Evolutionary conservation across 2,888 invertebrate genomes (phyloP).

Genomic region (Nephrotoma appendiculata): DNA sequence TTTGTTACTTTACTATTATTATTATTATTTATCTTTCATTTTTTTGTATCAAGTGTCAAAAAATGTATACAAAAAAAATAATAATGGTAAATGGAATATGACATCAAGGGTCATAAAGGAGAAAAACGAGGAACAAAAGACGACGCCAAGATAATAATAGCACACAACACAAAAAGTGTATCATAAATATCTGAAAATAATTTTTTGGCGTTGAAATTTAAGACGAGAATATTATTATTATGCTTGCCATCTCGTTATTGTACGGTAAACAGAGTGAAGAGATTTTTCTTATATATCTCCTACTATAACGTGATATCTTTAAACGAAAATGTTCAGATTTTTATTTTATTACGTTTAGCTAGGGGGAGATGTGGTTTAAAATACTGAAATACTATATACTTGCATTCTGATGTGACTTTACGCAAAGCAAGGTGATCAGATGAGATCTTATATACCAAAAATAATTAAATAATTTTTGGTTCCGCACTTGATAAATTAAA

Average conservation of each 20-base stretch:
- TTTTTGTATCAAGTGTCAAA: not conserved
- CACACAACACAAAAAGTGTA: not conserved
- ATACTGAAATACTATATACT: not conserved
- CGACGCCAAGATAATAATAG: not conserved
- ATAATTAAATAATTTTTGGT: not conserved
- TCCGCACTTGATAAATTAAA: not conserved
- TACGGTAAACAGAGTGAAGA: not conserved
- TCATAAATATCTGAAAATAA: not conserved
- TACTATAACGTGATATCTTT: not conserved
- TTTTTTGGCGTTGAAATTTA: not conserved
- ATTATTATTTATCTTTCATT: not conserved
- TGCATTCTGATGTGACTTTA: not conserved
- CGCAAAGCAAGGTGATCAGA: not conserved
- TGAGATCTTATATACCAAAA: not conserved
- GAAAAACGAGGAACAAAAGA: not conserved
- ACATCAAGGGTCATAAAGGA: not conserved
- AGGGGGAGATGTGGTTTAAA: not conserved
- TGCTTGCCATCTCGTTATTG: not conserved
- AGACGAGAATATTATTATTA: not conserved
- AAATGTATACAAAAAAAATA: not conserved
- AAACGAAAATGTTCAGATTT: not conserved
- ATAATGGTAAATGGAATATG: not conserved
- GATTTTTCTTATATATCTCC: not conserved
- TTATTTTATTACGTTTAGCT: not conserved
- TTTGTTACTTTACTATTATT: not conserved